Percentiles rank a stretch among this genome's conserved stretches.
Evolutionary conservation across 2,888 invertebrate species (phyloP).

Genomic region (Volucella inanis): DNA sequence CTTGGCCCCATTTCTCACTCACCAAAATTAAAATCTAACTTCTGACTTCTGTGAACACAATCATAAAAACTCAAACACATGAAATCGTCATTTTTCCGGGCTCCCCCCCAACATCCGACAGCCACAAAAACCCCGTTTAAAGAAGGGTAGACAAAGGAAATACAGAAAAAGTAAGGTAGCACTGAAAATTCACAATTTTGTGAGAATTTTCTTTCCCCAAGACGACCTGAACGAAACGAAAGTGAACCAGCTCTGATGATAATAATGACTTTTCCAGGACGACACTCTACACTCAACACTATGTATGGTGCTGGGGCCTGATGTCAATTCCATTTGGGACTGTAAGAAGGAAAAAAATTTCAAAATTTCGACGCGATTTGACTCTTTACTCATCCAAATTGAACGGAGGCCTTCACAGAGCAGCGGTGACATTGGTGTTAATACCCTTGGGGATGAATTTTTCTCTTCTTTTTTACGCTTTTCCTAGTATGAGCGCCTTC

Average conservation of each 20-base stretch:
- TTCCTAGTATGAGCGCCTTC: background rate
- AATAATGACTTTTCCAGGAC: constrained; percentile 45
- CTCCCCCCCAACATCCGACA: no score
- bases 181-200: constrained; percentile 57
- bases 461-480: constrained; percentile 8
- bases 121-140: no score
- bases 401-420: constrained; percentile 9
- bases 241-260: constrained; percentile 41
- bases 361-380: constrained; percentile 5
- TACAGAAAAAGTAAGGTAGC: constrained; percentile 8
- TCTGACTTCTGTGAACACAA: constrained; percentile 37
- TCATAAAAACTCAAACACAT: constrained; percentile 5
- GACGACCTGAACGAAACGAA: constrained; percentile 12
- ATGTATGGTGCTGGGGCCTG: constrained; percentile 1
- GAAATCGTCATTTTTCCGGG: background rate
- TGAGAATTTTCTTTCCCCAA: constrained; percentile 48
- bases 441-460: constrained; percentile 32
- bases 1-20: background rate
- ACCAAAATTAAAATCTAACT: constrained; percentile 26
- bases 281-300: background rate
- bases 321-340: constrained; percentile 53
- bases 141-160: background rate
- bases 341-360: constrained; percentile 39
- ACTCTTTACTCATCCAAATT: constrained; percentile 32
- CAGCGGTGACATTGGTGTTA: background rate